Conservation (phyloP, 2,888 invertebrate species). For the Zeuzera pyrina region DNA sequence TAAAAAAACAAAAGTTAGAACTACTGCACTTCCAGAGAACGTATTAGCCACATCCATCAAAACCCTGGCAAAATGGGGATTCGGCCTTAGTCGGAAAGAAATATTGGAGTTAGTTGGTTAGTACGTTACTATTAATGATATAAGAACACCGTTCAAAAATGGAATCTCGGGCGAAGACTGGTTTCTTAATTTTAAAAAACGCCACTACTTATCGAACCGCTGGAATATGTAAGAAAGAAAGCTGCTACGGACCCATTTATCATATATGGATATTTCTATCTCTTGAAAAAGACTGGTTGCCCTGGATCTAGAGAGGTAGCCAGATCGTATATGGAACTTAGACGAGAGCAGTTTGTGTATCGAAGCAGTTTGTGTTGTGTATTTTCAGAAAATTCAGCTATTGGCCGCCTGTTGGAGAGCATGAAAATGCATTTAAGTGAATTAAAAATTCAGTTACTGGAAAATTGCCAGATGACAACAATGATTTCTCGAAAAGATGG, state of each 20-base stretch:
- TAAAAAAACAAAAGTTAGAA: conserved; percentile 4
- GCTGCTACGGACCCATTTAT: conserved; percentile 6
- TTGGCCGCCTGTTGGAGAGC: no score
- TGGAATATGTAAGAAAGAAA: conserved; percentile 5
- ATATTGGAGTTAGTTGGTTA: conserved; percentile 4
- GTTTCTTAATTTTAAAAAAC: conserved; percentile 5
- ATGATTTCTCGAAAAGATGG: no score
- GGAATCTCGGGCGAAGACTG: conserved; percentile 1
- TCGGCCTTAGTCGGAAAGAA: conserved; percentile 7
- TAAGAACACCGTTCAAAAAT: not conserved
- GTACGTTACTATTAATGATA: not conserved
- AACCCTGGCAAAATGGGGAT: conserved; percentile 7
- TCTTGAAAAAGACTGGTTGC: no score
- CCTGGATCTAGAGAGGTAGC: not conserved
- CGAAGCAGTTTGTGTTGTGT: no score
- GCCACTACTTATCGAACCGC: conserved; percentile 4
- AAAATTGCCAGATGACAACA: no score
- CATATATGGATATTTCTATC: conserved; percentile 1
- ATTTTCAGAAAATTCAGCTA: no score
- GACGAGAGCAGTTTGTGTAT: conserved; percentile 3
- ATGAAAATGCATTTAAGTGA: no score
- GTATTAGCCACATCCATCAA: conserved; percentile 3
- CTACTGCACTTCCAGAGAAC: conserved; percentile 4
- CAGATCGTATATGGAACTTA: conserved; percentile 1
- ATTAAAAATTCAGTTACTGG: no score